These are phyloP conservation scores for Trichogramma evanescens DNA, from an alignment of 2,888 invertebrate species.

Conservation along the genomic window DNA sequence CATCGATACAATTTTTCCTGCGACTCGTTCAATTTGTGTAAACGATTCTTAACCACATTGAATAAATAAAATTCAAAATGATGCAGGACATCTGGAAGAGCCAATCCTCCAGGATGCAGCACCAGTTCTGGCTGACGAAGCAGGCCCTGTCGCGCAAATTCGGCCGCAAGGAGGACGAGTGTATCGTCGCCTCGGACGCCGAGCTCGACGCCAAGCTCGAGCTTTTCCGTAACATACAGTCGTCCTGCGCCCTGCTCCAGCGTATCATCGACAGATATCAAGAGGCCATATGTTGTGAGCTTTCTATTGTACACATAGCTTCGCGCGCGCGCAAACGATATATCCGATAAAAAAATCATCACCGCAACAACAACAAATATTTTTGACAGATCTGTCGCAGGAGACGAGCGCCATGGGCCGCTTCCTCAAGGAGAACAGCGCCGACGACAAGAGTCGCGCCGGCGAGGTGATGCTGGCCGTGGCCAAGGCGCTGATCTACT, in stretches of 20 bases:
- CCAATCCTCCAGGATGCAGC: conserved; percentile 59
- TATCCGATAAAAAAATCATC: background rate
- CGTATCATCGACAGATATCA: conserved; percentile 88
- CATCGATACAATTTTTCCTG: too few relatives aligned
- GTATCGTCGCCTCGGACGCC: conserved; percentile 91
- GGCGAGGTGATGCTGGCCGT: conserved; percentile 74
- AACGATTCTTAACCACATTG: too few relatives aligned
- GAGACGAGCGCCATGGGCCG: conserved; percentile 92
- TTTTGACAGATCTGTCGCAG: conserved; percentile 68
- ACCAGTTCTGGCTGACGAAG: conserved; percentile 98
- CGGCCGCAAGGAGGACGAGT: conserved; percentile 95
- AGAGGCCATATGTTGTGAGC: conserved; percentile 76
- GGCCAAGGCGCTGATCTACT: conserved; percentile 82
- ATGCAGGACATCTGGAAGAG: background rate
- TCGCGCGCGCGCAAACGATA: background rate
- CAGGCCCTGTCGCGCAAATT: conserved; percentile 88
- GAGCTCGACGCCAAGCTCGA: conserved; percentile 95
- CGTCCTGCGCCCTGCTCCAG: conserved; percentile 79
- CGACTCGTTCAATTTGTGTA: too few relatives aligned
- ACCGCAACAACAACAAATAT: background rate
- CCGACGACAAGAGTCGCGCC: conserved; percentile 76
- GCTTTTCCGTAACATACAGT: conserved; percentile 84
- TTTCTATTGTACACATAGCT: too few relatives aligned
- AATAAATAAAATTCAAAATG: too few relatives aligned
- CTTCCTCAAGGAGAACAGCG: conserved; percentile 89